Evolutionary conservation across 2,113 vertebrate species (phyloP).

Genomic region (Eurystomus gularis): DNA sequence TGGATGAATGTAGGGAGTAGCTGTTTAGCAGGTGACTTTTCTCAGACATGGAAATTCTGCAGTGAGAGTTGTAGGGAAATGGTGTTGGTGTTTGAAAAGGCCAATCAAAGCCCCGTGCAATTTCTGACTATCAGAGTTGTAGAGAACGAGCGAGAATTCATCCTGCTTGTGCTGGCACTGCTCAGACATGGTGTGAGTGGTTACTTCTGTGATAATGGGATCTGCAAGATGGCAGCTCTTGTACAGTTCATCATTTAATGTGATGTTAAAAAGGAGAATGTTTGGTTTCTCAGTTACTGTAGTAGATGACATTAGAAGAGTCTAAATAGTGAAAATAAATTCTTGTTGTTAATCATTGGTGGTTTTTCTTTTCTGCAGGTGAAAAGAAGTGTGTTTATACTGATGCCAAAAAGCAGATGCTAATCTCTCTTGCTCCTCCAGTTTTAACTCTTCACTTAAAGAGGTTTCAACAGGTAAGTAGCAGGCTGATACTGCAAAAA

Average conservation of each 20-base stretch:
- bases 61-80: neutral
- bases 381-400: constrained; percentile 87
- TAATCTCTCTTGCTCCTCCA: constrained; percentile 89
- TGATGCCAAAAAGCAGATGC: constrained; percentile 94
- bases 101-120: fast-evolving
- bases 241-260: neutral
- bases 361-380: constrained; percentile 69
- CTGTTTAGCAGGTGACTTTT: neutral
- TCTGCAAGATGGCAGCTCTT: neutral
- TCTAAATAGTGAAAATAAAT: neutral
- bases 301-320: neutral
- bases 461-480: constrained; percentile 91
- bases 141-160: neutral
- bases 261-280: neutral
- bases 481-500: neutral
- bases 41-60: neutral
- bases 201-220: neutral
- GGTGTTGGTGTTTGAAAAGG: neutral
- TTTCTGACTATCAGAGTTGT: neutral
- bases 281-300: neutral
- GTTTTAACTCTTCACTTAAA: constrained; percentile 95
- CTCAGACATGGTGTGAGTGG: neutral
- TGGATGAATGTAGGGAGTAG: neutral
- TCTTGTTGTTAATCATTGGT: neutral
- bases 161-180: neutral